These are phyloP conservation scores for Spisula solida DNA, from an alignment of 2,888 invertebrate species.

Conservation along the genomic window DNA sequence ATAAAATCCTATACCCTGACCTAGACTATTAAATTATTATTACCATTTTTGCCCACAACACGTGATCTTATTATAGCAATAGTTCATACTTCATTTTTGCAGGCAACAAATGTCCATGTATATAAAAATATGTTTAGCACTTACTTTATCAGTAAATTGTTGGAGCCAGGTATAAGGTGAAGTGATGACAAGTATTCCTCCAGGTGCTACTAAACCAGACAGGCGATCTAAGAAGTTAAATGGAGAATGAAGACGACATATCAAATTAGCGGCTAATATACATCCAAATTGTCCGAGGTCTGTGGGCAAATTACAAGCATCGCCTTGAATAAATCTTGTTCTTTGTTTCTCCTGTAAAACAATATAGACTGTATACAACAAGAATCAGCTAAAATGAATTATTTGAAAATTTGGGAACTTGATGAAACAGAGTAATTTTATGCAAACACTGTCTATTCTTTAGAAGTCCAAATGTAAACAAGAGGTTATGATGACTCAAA, in stretches of 20 bases:
- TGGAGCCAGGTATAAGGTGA: slow-evolving; percentile 86
- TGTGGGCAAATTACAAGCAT: slow-evolving; percentile 85
- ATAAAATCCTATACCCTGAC: no score
- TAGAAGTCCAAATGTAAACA: no score
- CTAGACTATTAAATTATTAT: no score
- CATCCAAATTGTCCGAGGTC: slow-evolving; percentile 86
- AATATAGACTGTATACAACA: not conserved
- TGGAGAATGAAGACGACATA: slow-evolving; percentile 85
- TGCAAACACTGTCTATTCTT: not conserved
- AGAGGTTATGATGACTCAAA: no score
- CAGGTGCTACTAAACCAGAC: slow-evolving; percentile 81
- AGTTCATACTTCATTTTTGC: no score
- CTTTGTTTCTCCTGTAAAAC: slow-evolving; percentile 77
- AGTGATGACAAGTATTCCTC: slow-evolving; percentile 86
- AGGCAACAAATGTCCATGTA: no score
- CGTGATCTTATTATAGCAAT: no score
- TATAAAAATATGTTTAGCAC: not conserved
- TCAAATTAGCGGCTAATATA: slow-evolving; percentile 86
- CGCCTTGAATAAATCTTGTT: slow-evolving; percentile 84
- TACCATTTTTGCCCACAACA: no score
- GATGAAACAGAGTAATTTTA: not conserved
- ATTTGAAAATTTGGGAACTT: not conserved
- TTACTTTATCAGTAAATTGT: slow-evolving; percentile 86
- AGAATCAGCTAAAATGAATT: not conserved
- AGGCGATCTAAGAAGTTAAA: slow-evolving; percentile 82